These are phyloP conservation scores for Rhodinocichla rosea DNA, from an alignment of 2,113 vertebrate genomes.

Conservation along the genomic window DNA sequence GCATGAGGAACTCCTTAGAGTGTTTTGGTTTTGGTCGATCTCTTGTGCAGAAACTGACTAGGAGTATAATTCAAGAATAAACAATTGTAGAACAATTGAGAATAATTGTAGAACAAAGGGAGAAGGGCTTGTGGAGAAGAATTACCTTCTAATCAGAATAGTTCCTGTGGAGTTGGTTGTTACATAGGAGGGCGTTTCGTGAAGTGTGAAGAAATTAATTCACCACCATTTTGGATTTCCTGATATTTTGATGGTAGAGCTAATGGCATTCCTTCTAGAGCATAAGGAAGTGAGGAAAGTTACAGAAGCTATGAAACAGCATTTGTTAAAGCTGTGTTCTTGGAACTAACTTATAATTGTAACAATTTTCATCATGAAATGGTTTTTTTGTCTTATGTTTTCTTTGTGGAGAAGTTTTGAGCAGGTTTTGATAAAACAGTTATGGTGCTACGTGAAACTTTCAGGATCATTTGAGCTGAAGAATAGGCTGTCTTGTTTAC, in stretches of 20 bases:
- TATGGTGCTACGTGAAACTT: rapidly evolving
- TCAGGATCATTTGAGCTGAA: not conserved
- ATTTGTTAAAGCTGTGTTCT: not conserved
- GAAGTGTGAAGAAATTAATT: not conserved
- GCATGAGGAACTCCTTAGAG: not conserved
- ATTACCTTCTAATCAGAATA: not conserved
- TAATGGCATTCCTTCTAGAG: not conserved
- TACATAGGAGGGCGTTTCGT: rapidly evolving
- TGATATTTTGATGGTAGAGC: not conserved
- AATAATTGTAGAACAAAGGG: not conserved
- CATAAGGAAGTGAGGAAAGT: not conserved
- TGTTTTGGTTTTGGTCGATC: not conserved
- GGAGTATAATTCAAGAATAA: not conserved
- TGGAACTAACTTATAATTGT: not conserved
- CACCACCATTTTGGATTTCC: not conserved
- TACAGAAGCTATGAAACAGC: not conserved
- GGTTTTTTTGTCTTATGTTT: not conserved
- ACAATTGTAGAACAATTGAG: not conserved
- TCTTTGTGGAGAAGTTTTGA: not conserved
- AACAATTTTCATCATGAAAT: not conserved
- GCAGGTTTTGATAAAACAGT: not conserved
- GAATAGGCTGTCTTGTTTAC: not conserved
- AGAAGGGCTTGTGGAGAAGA: not conserved
- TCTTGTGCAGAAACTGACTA: not conserved
- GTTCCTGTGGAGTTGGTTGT: not conserved